Conservation (phyloP, 92 coral and sea anemone species). For the Parazoanthus swiftii region DNA sequence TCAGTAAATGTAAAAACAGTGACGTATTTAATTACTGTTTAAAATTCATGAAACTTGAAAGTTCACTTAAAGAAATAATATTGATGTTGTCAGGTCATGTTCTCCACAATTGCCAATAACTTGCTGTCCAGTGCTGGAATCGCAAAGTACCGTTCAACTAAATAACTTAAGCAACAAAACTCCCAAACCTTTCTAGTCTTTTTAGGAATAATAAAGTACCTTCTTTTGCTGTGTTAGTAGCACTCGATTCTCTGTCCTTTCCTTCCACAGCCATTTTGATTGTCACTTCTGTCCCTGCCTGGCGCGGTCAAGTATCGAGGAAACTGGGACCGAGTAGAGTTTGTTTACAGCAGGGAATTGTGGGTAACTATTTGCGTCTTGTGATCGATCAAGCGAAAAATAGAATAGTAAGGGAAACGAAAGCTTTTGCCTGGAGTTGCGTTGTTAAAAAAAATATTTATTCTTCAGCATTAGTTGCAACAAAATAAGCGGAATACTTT, state of each 20-base stretch:
- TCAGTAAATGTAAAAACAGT: no score
- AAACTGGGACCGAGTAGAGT: neutral
- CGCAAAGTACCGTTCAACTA: neutral
- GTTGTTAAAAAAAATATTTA: neutral
- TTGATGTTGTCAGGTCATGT: neutral
- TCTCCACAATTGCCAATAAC: no score
- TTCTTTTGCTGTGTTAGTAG: neutral
- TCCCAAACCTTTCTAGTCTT: neutral
- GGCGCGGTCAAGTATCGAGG: neutral
- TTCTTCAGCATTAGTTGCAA: neutral
- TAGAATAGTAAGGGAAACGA: neutral
- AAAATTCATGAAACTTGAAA: neutral
- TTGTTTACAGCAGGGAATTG: constrained; percentile 21
- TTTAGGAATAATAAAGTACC: neutral
- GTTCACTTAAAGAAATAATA: neutral
- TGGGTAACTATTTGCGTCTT: neutral
- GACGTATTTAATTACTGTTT: neutral
- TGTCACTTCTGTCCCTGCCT: neutral
- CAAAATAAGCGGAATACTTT: neutral
- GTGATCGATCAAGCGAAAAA: neutral
- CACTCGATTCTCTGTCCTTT: neutral
- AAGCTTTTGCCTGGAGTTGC: no score
- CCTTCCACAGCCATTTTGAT: neutral
- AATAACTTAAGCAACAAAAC: neutral
- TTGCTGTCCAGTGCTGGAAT: neutral